Evolutionary conservation across 2,888 invertebrate genomes (phyloP), one percentile per base, ranked within the genome.

Genomic region (Linnaemya tessellans): DNA sequence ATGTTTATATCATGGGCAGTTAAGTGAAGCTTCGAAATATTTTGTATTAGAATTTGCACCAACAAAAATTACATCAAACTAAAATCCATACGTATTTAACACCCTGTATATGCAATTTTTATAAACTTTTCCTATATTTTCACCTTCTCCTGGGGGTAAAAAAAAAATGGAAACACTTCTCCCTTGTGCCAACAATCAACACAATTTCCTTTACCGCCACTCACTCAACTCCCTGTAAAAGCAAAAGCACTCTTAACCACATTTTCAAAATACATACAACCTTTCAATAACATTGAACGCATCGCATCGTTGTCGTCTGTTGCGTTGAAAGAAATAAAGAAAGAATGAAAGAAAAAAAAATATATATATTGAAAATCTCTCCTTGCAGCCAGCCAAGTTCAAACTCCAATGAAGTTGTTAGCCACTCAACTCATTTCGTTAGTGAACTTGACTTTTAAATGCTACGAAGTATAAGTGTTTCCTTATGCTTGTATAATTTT

Each of bases 401-500:
- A 30, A 77, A 51, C 51, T 41, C 58, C 51, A 62, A 38, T 35
- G 64, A 30, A 65, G 73, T 35, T 64, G 43, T 60, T 70, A 51
- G 20, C 51, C 58, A 70, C 54, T 77, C 25, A 62, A 65, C 60
- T 74, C 62, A 38, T 71, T 80, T 71, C 20, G 54, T 54, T 71
- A 38, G 73, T 68, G 41, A 71, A 79, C 79, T 79, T 79, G 62
- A 79, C 79, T 70, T 20, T 11, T 35, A 54, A 70, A n/a, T 84
- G 68, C 64, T 74, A 60, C 70, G 82, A 75, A 70, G 56, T 65
- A 70, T 85, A 83, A 81, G 84, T 81, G 68, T 78, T 78, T 83
- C 83, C 80, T 78, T 83, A 75, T 83, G 84, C 38, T 77, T 82
- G 87, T 88, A 88, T 89, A 89, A 89, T 90, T 89, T 89, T 90